A percentile compares a stretch with the other conserved stretches of the same genome.
These are phyloP conservation scores for Glaucidium brasilianum DNA, from an alignment of 2,113 vertebrate species.

Conservation along the genomic window DNA sequence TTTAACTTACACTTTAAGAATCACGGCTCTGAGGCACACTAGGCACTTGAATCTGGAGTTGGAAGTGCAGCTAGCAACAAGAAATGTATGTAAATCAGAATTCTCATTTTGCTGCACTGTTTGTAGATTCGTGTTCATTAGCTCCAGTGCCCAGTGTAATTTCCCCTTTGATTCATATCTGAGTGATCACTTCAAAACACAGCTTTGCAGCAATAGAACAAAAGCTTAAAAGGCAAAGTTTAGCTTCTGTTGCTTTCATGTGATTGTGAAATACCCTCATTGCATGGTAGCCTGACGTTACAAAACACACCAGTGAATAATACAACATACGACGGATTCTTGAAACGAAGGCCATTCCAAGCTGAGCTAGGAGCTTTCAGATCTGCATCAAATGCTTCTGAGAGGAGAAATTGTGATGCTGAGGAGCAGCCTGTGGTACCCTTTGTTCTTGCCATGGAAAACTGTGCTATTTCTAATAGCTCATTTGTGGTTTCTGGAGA, in stretches of 20 bases:
- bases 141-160: background rate
- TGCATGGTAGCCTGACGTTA: background rate
- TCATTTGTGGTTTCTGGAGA: background rate
- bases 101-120: background rate
- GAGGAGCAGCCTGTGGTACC: background rate
- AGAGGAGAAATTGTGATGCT: background rate
- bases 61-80: background rate
- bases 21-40: background rate
- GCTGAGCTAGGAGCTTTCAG: background rate
- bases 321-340: background rate
- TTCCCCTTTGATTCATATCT: conserved; percentile 15
- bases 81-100: background rate
- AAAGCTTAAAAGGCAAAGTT: conserved; percentile 17
- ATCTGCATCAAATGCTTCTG: background rate
- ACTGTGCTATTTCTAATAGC: background rate
- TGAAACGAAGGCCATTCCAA: background rate
- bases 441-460: background rate
- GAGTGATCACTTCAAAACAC: conserved; percentile 7
- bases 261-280: background rate
- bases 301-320: background rate
- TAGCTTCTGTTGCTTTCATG: background rate
- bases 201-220: background rate
- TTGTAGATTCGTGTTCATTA: background rate
- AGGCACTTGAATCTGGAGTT: background rate
- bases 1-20: background rate